Percentiles rank a stretch among this genome's conserved stretches.
Evolutionary conservation across 2,888 invertebrate genomes (phyloP).

Genomic region (Portevinia maculata): DNA sequence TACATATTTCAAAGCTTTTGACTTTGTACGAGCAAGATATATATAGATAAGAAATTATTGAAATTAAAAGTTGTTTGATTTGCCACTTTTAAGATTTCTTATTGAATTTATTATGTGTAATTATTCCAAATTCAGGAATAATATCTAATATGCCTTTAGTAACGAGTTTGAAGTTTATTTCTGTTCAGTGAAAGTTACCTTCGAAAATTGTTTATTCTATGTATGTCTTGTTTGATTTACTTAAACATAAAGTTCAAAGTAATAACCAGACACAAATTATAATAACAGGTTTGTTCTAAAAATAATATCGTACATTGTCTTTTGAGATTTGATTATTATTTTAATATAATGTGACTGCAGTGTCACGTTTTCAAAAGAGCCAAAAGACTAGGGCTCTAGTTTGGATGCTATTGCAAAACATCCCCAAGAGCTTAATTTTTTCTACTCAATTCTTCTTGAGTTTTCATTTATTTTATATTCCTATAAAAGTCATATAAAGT

Average conservation of each 20-base stretch:
- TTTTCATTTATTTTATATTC: no score
- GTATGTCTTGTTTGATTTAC: neutral
- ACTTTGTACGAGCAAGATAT: no score
- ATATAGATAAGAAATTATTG: no score
- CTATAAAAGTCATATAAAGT: no score
- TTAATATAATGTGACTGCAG: no score
- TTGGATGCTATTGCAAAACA: no score
- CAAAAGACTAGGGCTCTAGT: no score
- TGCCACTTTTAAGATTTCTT: neutral
- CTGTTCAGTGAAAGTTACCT: constrained; percentile 1
- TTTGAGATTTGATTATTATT: no score
- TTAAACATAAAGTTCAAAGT: constrained; percentile 1
- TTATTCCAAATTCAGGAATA: neutral
- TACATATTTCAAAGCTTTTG: no score
- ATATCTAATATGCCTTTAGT: neutral
- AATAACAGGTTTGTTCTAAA: neutral
- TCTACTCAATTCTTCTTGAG: no score
- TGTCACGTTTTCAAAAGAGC: neutral
- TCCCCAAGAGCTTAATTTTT: no score
- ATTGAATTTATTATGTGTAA: neutral
- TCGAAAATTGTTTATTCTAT: neutral
- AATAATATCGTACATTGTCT: neutral
- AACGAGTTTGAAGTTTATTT: neutral
- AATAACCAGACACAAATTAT: neutral
- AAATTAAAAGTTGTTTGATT: no score